Base-by-base conservation (phyloP, 1,140 invertebrate genomes). In the Adelges cooleyi region DNA sequence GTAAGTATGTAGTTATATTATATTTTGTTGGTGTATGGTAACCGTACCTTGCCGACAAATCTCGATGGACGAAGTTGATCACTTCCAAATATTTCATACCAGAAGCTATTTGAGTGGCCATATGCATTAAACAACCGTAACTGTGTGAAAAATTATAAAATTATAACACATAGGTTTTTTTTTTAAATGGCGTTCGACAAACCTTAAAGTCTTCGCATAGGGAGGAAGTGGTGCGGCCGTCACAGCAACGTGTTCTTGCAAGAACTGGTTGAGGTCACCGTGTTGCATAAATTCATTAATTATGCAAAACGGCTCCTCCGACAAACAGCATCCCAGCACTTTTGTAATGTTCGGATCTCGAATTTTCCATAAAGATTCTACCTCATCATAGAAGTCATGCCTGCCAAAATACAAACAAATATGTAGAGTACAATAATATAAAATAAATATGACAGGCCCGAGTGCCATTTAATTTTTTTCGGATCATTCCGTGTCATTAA, bases 11-110 rank as follows among this genome's bases (percentile, higher is more conserved):
- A n/a, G n/a, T n/a, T n/a, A n/a, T n/a, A n/a, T n/a, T n/a, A n/a
- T n/a, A n/a, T n/a, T n/a, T n/a, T n/a, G n/a, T n/a, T n/a, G n/a
- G n/a, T n/a, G n/a, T n/a, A n/a, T n/a, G n/a, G 29, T 33, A 5
- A 33, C 5, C 77, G 79, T 75, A 84, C 82, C 85, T 81, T 69
- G 88, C 84, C 66, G 88, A 84, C 71, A 91, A 77, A 77, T 91
- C 88, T 69, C 84, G 78, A 75, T 90, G 87, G 44, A 90, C 83
- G 74, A 89, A 83, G 74, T 86, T 86, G 69, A 87, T 77, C 22
- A 82, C 82, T 75, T 90, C 86, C 73, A 91, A 78, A 75, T 89
- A 89, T 74, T 89, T 89, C 88, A 90, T 90, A 65, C 86, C 89
- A 67, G 84, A 84, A 68, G 88, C 84, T 73, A 91, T 87, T 77